Evolutionary conservation across 2,797 vertebrate species (phyloP).

Genomic region (Picus viridis): DNA sequence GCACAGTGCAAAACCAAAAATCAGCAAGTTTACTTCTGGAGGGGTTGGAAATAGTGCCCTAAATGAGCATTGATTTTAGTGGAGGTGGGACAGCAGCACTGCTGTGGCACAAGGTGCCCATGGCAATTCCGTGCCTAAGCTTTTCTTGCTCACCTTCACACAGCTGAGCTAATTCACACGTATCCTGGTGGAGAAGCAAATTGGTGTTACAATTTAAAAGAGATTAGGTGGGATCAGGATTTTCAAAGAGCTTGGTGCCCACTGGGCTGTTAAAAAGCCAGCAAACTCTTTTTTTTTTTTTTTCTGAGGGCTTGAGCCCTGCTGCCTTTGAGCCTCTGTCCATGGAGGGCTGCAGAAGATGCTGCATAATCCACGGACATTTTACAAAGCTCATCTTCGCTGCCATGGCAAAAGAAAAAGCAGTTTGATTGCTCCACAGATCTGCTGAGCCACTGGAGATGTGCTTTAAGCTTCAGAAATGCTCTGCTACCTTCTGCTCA

Average conservation of each 20-base stretch:
- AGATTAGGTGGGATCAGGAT: conserved; percentile 29
- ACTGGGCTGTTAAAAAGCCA: conserved; percentile 5
- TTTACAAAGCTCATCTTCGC: not conserved
- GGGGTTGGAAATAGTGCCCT: not conserved
- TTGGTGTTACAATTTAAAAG: not conserved
- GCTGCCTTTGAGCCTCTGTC: not conserved
- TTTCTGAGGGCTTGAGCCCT: not conserved
- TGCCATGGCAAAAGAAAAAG: not conserved
- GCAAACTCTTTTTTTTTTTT: not conserved
- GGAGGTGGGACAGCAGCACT: not conserved
- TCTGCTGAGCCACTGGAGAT: not conserved
- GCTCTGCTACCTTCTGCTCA: not conserved
- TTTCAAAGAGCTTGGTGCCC: conserved; percentile 13
- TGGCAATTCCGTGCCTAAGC: not conserved
- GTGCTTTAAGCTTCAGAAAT: not conserved
- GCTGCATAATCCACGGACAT: not conserved
- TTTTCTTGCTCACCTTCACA: not conserved
- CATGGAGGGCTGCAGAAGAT: not conserved
- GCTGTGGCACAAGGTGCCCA: rapidly evolving
- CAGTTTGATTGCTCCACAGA: not conserved
- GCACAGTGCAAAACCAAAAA: not conserved
- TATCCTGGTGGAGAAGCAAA: not conserved
- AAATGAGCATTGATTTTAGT: not conserved
- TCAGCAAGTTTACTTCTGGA: not conserved
- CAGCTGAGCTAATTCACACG: not conserved